Percentiles rank a stretch among this genome's conserved stretches.
Evolutionary conservation across 2,888 invertebrate species (phyloP).

Genomic region (Aquatica leii): DNA sequence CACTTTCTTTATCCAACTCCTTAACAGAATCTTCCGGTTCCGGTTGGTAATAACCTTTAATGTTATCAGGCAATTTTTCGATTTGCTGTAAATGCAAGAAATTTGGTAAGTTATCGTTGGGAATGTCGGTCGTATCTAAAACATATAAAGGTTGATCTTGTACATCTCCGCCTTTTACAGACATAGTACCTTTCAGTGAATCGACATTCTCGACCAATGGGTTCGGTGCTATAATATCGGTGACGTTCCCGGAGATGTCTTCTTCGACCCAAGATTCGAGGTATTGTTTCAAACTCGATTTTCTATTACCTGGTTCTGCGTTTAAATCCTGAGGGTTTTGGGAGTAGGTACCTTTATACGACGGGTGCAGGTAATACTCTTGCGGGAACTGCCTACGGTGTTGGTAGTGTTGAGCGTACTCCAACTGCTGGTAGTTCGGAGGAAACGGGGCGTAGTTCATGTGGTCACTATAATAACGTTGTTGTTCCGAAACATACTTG

Average conservation of each 20-base stretch:
- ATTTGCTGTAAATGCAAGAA: constrained; percentile 46
- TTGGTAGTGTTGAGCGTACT: constrained; percentile 48
- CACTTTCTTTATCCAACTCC: neutral
- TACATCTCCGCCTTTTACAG: constrained; percentile 21
- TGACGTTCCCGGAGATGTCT: constrained; percentile 47
- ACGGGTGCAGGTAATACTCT: constrained; percentile 32
- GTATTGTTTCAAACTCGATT: constrained; percentile 53
- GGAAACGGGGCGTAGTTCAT: constrained; percentile 48
- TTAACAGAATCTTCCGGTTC: constrained; percentile 1
- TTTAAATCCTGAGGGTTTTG: constrained; percentile 38
- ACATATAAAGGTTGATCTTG: constrained; percentile 42
- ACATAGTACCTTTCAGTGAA: constrained; percentile 27
- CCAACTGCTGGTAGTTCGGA: constrained; percentile 47
- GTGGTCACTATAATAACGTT: constrained; percentile 48
- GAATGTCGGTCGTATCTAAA: constrained; percentile 46
- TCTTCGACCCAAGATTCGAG: constrained; percentile 58
- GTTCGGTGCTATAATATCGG: constrained; percentile 29
- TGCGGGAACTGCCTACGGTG: constrained; percentile 40
- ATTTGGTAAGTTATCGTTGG: constrained; percentile 45
- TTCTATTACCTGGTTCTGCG: constrained; percentile 45
- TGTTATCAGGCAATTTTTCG: constrained; percentile 42
- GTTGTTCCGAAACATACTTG: constrained; percentile 38
- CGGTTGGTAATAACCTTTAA: constrained; percentile 30
- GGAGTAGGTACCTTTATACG: constrained; percentile 32
- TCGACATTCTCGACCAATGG: constrained; percentile 20